Evolutionary conservation across 2,113 vertebrate genomes (phyloP).

Genomic region (Xiphophorus couchianus): DNA sequence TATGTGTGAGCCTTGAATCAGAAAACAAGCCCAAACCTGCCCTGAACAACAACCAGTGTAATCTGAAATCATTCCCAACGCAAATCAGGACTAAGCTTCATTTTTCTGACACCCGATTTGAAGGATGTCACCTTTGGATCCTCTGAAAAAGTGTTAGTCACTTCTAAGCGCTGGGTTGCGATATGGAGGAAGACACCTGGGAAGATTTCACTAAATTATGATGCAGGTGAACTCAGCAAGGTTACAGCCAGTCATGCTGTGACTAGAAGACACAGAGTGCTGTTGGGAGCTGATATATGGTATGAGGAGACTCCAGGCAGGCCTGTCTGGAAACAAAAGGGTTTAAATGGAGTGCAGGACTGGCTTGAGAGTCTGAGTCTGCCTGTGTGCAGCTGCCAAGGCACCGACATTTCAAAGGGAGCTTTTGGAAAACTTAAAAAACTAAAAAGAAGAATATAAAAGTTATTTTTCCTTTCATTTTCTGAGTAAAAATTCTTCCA

Average conservation of each 20-base stretch:
- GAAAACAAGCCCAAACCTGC: constrained; percentile 73
- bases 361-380: constrained; percentile 3
- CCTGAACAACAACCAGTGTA: constrained; percentile 15
- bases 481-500: constrained; percentile 43
- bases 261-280: constrained; percentile 37
- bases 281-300: constrained; percentile 32
- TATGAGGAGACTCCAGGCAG: constrained; percentile 25
- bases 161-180: not conserved
- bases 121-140: not conserved
- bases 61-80: constrained; percentile 30
- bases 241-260: constrained; percentile 24
- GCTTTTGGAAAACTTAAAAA: constrained; percentile 3
- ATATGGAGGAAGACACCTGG: constrained; percentile 53
- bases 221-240: constrained; percentile 35
- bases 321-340: constrained; percentile 29
- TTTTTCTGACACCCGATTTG: constrained; percentile 7
- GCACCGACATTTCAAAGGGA: constrained; percentile 49
- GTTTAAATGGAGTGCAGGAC: constrained; percentile 32
- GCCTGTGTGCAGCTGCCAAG: constrained; percentile 49
- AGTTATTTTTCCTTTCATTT: constrained; percentile 27
- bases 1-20: constrained; percentile 32
- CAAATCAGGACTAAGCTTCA: constrained; percentile 1
- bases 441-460: constrained; percentile 44
- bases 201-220: constrained; percentile 41
- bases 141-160: not conserved